Evolutionary conservation across 2,888 invertebrate genomes (phyloP), one percentile per base, ranked within the genome.

Genomic region (Petrophora chlorosata): DNA sequence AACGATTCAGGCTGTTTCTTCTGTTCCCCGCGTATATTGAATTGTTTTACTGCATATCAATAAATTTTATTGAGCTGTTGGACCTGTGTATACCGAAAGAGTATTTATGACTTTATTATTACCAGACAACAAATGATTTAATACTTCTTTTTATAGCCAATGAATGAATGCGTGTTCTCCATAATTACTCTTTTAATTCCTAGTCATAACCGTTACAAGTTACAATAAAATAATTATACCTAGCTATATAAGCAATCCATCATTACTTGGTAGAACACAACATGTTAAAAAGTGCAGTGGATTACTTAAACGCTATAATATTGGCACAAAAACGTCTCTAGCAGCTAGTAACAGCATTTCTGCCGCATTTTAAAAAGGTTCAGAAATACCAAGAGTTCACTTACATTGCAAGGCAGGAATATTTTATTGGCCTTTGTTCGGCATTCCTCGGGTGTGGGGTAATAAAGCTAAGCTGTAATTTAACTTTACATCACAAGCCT

Each of bases 31-130:
- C 53, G 53, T 48, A 60, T 63, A 68, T 70, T 65, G 58, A 67
- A 65, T 63, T 64, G 59, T 67, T 69, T 67, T 66, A 66, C 65
- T 49, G 47, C 36, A 29, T 34, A 67, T 62, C 58, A 56, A 61
- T 67, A 56, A 53, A 46, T 43, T 57, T 59, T 51, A 62, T 64
- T 43, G 50, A 56, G 51, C 54, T 56, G 57, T 59, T 54, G 56
- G 51, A 40, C 56, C 42, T 46, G 29, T 43, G 29, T 34, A 23
- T 36, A 17, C 23, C 3, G 7, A 33, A 33, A 25, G 13, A 23
- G 14, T 50, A 45, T 55, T 46, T 44, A 48, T 42, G 44, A 26
- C 40, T 38, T 52, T 34, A 47, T n/a, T n/a, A n/a, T n/a, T 50
- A 34, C 30, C 7, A 48, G 36, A 44, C 23, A 33, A 40, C 39